Conservation (phyloP, 2,113 vertebrate species). For the Aspidoscelis tigris region DNA sequence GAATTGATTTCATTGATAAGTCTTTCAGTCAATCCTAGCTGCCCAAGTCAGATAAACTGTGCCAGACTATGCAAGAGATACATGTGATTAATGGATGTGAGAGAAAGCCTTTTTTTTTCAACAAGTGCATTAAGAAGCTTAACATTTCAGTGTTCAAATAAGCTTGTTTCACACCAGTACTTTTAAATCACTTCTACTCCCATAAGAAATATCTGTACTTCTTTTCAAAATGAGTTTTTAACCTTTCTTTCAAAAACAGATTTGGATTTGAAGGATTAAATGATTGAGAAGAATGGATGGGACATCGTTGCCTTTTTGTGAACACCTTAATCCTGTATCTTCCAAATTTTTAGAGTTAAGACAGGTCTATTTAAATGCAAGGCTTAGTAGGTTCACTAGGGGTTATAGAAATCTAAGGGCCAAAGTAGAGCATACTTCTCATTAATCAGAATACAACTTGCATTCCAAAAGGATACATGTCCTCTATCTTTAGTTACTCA, state of each 20-base stretch:
- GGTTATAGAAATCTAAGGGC: neutral
- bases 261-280: neutral
- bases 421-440: neutral
- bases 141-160: neutral
- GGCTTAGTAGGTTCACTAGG: no score
- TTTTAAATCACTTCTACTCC: neutral
- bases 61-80: neutral
- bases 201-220: neutral
- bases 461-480: no score
- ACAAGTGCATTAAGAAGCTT: neutral
- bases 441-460: no score
- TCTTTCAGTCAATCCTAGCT: neutral
- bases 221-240: neutral
- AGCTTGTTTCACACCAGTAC: no score
- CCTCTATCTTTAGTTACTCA: no score
- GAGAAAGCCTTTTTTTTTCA: neutral
- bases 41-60: neutral
- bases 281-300: neutral
- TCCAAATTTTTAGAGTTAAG: no score
- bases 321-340: no score
- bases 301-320: neutral
- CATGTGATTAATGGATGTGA: neutral
- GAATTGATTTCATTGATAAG: neutral
- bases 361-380: no score
- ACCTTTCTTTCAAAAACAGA: neutral